Base-by-base conservation (phyloP, 1,140 invertebrate genomes). In the Heliconius himera region DNA sequence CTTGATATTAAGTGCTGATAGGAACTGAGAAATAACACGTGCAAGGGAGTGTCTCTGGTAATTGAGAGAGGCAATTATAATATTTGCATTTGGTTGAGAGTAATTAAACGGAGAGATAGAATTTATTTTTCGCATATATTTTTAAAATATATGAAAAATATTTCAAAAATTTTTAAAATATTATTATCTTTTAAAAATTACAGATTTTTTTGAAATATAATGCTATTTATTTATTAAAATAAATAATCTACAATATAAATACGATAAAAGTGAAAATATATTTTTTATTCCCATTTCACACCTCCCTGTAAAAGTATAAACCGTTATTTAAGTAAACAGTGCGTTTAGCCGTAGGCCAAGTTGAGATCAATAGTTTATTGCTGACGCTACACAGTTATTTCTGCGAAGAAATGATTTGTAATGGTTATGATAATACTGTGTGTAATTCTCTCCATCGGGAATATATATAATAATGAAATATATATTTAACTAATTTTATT, bases 351-450 rank as follows among this genome's bases (percentile, higher is more conserved):
- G 66, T 51, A 22, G 75, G 75, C 75, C 66, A 71, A 76, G 70
- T 76, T 70, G 75, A 36, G 70, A 72, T 72, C 75, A 70, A 76
- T 76, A 76, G n/a, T 76, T 76, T 76, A 76, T 71, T 76, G 66
- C 75, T 76, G 75, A 76, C 60, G 41, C 46, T 66, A 70, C 66
- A 76, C 75, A 76, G 75, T 76, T 76, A 76, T 76, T 76, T 49
- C 22, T 70, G 75, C 75, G 60, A 66, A 70, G 29, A 38, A 76
- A 76, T 71, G 75, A 70, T 76, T 76, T 49, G 36, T 76, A 60
- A 54, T 75, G 29, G 75, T 72, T 20, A 38, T 41, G 70, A 72
- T 72, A 72, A 72, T 38, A 38, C n/a, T 38, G 29, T 38, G 20
- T 71, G 70, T 72, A 72, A 72, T 72, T 72, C 36, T 72, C 26